A percentile compares a stretch with the other conserved stretches of the same genome.
Evolutionary conservation across 2,797 vertebrate genomes (phyloP).

Genomic region (Karalla daura): DNA sequence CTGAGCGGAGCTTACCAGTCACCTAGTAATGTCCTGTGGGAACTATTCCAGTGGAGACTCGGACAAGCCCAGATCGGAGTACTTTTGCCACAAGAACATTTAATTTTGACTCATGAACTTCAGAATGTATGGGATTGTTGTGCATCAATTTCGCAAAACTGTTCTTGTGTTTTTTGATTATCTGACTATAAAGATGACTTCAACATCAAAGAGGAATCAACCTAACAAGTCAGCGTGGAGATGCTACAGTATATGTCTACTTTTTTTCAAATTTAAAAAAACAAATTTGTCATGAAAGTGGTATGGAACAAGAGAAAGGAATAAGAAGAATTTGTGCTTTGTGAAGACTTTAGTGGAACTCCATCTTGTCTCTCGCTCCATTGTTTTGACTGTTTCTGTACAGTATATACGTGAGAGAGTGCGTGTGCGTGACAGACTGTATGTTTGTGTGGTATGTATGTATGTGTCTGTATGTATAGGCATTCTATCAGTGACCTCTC

Average conservation of each 20-base stretch:
- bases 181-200: slow-evolving; percentile 87
- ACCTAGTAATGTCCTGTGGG: slow-evolving; percentile 67
- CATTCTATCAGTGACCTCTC: slow-evolving; percentile 99
- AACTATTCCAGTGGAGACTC: slow-evolving; percentile 70
- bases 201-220: slow-evolving; percentile 80
- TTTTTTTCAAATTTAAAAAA: slow-evolving; percentile 80
- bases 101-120: slow-evolving; percentile 86
- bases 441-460: slow-evolving; percentile 93
- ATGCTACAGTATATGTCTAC: slow-evolving; percentile 88
- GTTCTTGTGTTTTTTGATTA: slow-evolving; percentile 91
- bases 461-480: slow-evolving; percentile 99
- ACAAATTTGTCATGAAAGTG: slow-evolving; percentile 77
- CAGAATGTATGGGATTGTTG: slow-evolving; percentile 97
- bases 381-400: slow-evolving; percentile 96
- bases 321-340: slow-evolving; percentile 82
- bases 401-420: slow-evolving; percentile 88
- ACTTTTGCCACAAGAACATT: slow-evolving; percentile 80
- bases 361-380: slow-evolving; percentile 94
- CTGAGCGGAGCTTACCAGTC: slow-evolving; percentile 58
- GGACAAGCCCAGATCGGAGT: slow-evolving; percentile 67
- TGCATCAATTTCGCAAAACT: slow-evolving; percentile 91
- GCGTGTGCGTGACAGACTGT: slow-evolving; percentile 81
- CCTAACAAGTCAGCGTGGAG: slow-evolving; percentile 87
- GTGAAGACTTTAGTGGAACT: slow-evolving; percentile 87
- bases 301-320: slow-evolving; percentile 79